Evolutionary conservation across 2,888 invertebrate genomes (phyloP), one percentile per base, ranked within the genome.

Genomic region (Spialia ferax): DNA sequence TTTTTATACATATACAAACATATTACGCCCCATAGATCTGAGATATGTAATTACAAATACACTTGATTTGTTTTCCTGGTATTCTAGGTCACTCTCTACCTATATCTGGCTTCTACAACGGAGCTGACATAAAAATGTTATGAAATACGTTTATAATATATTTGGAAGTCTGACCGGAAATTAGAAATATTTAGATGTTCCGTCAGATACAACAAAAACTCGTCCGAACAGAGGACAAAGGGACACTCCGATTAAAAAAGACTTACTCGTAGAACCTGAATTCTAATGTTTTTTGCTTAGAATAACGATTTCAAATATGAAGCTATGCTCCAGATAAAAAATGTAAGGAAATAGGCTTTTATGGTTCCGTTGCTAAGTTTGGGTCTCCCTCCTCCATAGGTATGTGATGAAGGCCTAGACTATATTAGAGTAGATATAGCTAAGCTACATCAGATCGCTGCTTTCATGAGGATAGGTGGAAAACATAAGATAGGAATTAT

Each of bases 1-100:
- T 93, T 93, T 93, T 93, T 93, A 88, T 91, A 85, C 88, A 91
- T 89, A 85, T 89, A 91, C 89, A 91, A 91, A 91, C 84, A 91
- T 84, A 88, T 89, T 87, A 85, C 84, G 82, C 77, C 79, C 78
- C 78, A 79, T 77, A 80, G 81, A 79, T 78, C 77, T 75, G 74
- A 72, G 72, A 66, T 70, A 71, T 76, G 78, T 82, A 83, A 86
- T 86, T 84, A 81, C 77, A 80, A 73, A 81, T 83, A 83, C 75
- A 80, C 80, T 83, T 81, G 81, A 81, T 79, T 79, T 80, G 77
- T 77, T 79, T 66, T 66, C 66, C 60, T 18, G 59, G 26, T 66
- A 60, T 65, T 59, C 50, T 52, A 59, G 59, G 57, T 48, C 26
- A 26, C 4, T 23, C 22, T 56, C 29, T 45, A 15, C 48, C 15